Conservation (phyloP, 2,797 vertebrate genomes). For the Podarcis lilfordi region DNA sequence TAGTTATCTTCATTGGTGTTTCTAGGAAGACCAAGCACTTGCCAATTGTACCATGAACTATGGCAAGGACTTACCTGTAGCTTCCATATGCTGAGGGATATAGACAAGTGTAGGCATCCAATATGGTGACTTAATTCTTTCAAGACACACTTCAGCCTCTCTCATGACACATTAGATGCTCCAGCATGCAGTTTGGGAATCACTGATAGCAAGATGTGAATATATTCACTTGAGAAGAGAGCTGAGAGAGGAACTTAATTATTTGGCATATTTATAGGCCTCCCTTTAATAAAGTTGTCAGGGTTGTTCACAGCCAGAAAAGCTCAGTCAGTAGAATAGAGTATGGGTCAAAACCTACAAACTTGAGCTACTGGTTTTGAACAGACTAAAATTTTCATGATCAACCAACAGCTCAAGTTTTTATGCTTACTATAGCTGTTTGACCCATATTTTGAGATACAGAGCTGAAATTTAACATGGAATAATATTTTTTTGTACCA, state of each 20-base stretch:
- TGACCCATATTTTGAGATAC: background rate
- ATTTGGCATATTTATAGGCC: background rate
- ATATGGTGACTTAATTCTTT: background rate
- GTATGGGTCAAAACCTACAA: background rate
- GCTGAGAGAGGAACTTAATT: background rate
- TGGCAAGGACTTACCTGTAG: background rate
- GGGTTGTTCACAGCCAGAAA: background rate
- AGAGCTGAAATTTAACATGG: background rate
- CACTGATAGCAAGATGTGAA: background rate
- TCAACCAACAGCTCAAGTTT: too few species aligned
- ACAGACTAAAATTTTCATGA: too few species aligned
- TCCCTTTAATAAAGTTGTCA: background rate
- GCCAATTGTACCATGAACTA: background rate
- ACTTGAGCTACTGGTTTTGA: background rate
- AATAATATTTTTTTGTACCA: background rate
- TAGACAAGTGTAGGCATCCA: background rate
- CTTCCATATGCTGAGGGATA: background rate
- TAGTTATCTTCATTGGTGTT: background rate
- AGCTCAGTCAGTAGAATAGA: background rate
- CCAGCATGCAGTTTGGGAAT: background rate
- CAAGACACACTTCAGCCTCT: background rate
- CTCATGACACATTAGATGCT: too few species aligned
- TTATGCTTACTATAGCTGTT: too few species aligned
- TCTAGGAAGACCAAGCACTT: background rate
- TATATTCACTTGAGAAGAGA: background rate